A percentile compares a stretch with the other conserved stretches of the same genome.
Evolutionary conservation across 2,113 vertebrate species (phyloP).

Genomic region (Aramus guarauna): DNA sequence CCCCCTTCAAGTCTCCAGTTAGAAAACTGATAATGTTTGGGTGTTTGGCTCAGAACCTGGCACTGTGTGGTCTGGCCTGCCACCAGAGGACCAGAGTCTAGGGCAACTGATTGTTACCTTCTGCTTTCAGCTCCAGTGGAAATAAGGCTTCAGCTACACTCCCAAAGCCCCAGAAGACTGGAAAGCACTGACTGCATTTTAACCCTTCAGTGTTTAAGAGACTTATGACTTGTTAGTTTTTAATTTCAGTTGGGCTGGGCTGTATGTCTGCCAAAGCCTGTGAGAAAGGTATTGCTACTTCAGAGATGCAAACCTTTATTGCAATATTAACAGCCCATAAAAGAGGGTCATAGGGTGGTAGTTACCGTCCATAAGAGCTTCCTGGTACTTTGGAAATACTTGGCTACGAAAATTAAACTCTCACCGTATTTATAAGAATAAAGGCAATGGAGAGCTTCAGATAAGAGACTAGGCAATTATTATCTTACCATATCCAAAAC

Average conservation of each 20-base stretch:
- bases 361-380: neutral
- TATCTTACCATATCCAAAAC: constrained; percentile 93
- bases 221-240: neutral
- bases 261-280: neutral
- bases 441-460: neutral
- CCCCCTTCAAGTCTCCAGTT: neutral
- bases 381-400: neutral
- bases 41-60: neutral
- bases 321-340: neutral
- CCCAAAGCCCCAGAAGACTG: neutral
- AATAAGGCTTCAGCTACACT: neutral
- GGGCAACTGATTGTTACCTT: neutral
- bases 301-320: neutral
- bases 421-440: neutral
- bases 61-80: neutral
- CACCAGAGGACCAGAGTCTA: neutral
- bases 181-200: neutral
- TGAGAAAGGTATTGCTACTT: neutral
- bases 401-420: neutral
- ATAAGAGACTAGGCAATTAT: neutral
- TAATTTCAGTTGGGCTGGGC: neutral
- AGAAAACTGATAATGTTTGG: neutral
- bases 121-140: constrained; percentile 3
- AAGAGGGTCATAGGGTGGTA: neutral
- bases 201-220: neutral